Base-by-base conservation (phyloP, 1,140 invertebrate genomes). In the Glossosoma conforme region DNA sequence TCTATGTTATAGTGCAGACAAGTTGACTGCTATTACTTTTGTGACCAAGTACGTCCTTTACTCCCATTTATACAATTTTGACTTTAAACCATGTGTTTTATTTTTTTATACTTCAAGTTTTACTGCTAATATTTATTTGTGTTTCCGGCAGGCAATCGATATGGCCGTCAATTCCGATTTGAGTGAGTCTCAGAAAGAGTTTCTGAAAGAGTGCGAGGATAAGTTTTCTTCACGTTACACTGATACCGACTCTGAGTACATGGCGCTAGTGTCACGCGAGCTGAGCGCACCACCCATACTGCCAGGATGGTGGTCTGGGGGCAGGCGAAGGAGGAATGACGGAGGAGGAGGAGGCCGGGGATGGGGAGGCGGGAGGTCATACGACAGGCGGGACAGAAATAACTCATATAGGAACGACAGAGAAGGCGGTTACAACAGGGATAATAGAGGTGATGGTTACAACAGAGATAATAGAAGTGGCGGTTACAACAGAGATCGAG, bases 231-330 rank as follows among this genome's bases (percentile, higher is more conserved):
- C 72, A 41, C 63, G 72, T 48, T 74, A 53, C 52, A 72, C 70
- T 41, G 69, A 70, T 20, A 66, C 68, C 28, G 72, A 74, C 62
- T 64, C 66, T 50, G 67, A 70, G 40, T 74, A 63, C 46, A 70
- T 72, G 67, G 69, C 67, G 58, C 62, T 70, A 1, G 70, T 63
- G 37, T 69, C 68, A 46, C 61, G 62, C 28, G 59, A 64, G 20
- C 58, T 61, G 17, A 58, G 65, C 0, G 54, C 25, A 18, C 70
- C 72, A 19, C 72, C 72, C 4, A 67, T 74, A n/a, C 44, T 73
- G 35, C 64, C 69, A 5, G 38, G 30, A 3, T 50, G 20, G 19
- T 58, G 51, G 46, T 20, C 18, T 2, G 6, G n/a, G 15, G 11
- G 11, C 15, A 38, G 18, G 20, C 28, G 24, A 19, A 30, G 36